Evolutionary conservation across 37 sponge, comb jelly and placozoan genomes (phyloP).

Genomic region (Halichondria panicea): DNA sequence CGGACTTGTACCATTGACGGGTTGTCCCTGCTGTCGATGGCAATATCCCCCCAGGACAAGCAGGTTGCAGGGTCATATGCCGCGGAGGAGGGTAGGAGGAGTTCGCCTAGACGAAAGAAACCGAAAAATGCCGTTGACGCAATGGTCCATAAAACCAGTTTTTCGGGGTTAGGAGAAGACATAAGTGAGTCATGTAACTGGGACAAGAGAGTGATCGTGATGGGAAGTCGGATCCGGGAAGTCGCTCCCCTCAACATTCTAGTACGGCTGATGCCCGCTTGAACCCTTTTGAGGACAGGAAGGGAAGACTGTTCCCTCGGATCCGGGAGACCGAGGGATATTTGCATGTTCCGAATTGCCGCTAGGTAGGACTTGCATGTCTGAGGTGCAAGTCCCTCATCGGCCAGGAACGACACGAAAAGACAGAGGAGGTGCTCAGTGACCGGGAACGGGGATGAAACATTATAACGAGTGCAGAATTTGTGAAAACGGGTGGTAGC

Average conservation of each 20-base stretch:
- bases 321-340: conserved; percentile 27
- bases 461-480: conserved; percentile 27
- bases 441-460: conserved; percentile 33
- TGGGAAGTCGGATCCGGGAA: conserved; percentile 26
- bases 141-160: conserved; percentile 35
- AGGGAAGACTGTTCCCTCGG: conserved; percentile 34
- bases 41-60: conserved; percentile 41
- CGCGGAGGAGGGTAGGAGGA: conserved; percentile 7
- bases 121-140: conserved; percentile 53
- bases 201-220: conserved; percentile 21
- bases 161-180: neutral
- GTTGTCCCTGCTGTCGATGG: neutral
- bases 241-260: neutral
- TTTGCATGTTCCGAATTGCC: conserved; percentile 30
- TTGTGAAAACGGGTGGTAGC: conserved; percentile 13
- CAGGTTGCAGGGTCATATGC: conserved; percentile 12
- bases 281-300: conserved; percentile 35
- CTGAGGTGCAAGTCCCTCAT: conserved; percentile 16
- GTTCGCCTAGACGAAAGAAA: conserved; percentile 38
- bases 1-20: conserved; percentile 24
- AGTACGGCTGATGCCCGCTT: conserved; percentile 23
- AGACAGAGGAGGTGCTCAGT: conserved; percentile 44
- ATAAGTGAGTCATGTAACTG: neutral
- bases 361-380: conserved; percentile 52
- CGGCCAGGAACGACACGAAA: conserved; percentile 45